Evolutionary conservation across 2,113 vertebrate genomes (phyloP), one percentile per base, ranked within the genome.

Genomic region (Micronycteris hirsuta): DNA sequence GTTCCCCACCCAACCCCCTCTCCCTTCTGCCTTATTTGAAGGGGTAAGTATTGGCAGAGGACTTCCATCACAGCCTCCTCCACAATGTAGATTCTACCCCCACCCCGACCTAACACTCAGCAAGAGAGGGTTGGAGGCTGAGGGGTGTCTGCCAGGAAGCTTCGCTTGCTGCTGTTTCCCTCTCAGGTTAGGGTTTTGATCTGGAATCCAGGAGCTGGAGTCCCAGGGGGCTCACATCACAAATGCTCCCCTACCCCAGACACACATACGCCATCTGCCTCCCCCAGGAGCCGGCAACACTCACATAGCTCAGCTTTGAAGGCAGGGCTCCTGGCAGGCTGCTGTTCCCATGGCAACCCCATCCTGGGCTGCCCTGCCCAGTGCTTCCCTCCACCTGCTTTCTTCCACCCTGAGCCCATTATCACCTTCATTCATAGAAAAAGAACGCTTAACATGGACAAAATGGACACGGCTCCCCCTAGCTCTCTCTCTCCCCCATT

Each of bases 301-400:
- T 63, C 17, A 41, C 9, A 12, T 71, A 94, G 91, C 93, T 97
- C 91, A 22, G 91, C 94, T 97, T 98, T 97, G 91, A 98, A 98
- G 95, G 92, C 95, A 96, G 76, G 91, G 86, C 86, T 97, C 96
- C 96, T 97, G 94, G 94, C 95, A 97, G 95, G 93, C 97, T 97
- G 95, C 86, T 61, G 97, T 98, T 98, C 94, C 97, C 97, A 98
- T 98, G 95, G 96, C 97, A 98, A 98, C 97, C 38, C 89, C 92
- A 95, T 91, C 88, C 74, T 91, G 84, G 96, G 92, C 96, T 94
- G 96, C 97, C 96, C 97, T 97, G 96, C 96, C 97, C 94, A 83
- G 77, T 54, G 77, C 82, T 96, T 97, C 63, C 56, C 82, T 86
- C 95, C 77, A 33, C 88, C 86, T 49, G 61, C 24, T 74, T 93